phyloP scores from a whole-genome alignment of 2,113 vertebrate genomes.

The Tenrec ecaudatus region DNA sequence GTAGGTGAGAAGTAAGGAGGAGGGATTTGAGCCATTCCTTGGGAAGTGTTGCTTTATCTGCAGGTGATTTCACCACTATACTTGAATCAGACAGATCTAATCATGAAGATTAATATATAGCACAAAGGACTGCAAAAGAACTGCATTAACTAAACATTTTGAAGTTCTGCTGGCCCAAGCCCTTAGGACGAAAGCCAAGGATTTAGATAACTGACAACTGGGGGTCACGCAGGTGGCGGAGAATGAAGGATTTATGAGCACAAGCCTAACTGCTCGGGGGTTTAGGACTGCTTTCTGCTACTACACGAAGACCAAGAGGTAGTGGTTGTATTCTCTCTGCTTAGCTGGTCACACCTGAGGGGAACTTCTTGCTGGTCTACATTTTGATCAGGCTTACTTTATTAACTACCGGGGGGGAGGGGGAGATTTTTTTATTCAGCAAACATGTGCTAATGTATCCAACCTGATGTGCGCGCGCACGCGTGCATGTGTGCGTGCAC shows the following conservation, averaged over 20 bases:
- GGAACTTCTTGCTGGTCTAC: neutral
- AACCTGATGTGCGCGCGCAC: neutral
- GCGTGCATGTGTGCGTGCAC: neutral
- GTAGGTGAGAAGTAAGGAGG: neutral
- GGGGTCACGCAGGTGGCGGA: neutral
- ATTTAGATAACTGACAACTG: neutral
- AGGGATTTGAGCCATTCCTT: neutral
- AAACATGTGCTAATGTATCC: neutral
- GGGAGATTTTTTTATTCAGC: neutral
- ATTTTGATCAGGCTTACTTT: neutral
- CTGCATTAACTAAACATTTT: neutral
- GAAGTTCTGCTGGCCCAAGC: neutral
- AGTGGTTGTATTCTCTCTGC: neutral
- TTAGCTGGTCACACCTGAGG: neutral
- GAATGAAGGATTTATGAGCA: neutral
- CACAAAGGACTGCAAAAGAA: neutral
- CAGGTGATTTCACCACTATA: neutral
- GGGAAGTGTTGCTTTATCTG: neutral
- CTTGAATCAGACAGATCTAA: neutral
- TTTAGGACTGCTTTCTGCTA: neutral
- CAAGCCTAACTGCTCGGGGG: neutral
- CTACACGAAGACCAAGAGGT: neutral
- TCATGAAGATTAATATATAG: neutral
- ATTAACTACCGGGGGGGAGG: neutral
- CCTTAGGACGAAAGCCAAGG: slow-evolving; percentile 2